Conservation (phyloP, 2,113 vertebrate species). For the Xerus inauris region DNA sequence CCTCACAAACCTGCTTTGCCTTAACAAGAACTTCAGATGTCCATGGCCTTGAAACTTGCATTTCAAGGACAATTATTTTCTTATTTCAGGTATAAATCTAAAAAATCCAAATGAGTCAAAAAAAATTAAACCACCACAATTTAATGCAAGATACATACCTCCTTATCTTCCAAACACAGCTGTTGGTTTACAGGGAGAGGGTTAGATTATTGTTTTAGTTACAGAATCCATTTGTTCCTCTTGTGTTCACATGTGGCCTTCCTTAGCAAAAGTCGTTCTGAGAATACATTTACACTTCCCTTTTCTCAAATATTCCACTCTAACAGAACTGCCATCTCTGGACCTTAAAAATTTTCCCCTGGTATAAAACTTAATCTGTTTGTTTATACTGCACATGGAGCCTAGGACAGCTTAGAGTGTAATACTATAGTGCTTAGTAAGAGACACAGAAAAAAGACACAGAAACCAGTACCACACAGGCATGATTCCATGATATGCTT, state of each 20-base stretch:
- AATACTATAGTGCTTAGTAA: not conserved
- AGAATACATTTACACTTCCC: not conserved
- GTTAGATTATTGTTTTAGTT: not conserved
- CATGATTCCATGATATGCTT: not conserved
- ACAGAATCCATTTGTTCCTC: not conserved
- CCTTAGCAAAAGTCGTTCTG: not conserved
- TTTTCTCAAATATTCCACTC: not conserved
- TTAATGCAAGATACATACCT: not conserved
- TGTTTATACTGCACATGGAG: not conserved
- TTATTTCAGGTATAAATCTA: not conserved
- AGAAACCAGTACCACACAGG: not conserved
- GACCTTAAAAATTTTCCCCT: not conserved
- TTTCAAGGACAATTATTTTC: conserved; percentile 18
- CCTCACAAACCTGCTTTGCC: not conserved
- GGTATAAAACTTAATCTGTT: not conserved
- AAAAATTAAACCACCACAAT: not conserved
- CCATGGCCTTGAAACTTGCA: not conserved
- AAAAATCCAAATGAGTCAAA: not conserved
- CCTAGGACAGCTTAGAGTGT: not conserved
- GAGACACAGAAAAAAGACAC: too few species aligned
- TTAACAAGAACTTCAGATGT: not conserved
- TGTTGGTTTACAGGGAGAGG: not conserved
- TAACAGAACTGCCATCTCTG: not conserved
- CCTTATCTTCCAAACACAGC: not conserved
- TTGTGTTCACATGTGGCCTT: not conserved